Evolutionary conservation across 2,113 vertebrate genomes (phyloP), one percentile per base, ranked within the genome.

Genomic region (Leptobrachium leishanense): DNA sequence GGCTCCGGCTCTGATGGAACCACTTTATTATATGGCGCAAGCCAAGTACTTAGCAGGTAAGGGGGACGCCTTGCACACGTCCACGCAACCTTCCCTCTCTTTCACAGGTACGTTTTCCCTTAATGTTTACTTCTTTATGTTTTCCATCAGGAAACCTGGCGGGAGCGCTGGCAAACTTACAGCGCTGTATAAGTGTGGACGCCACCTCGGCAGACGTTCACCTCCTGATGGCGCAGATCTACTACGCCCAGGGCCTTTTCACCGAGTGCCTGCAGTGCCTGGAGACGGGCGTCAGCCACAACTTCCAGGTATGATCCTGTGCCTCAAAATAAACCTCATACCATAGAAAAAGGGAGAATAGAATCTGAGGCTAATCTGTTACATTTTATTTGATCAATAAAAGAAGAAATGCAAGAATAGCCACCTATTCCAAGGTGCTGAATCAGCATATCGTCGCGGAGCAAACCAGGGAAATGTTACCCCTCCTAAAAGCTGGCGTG

Each of bases 31-130:
- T 80, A 89, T 88, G 86, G 89, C 92, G 39, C 87, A 89, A 66
- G 84, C 91, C 68, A 92, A 89, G 55, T 92, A 88, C 50, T 86
- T 93, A 54, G 87, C 90, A 90, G 93, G 92, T 91, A 84, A 85
- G 85, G 15, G 9, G 7, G 43, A 15, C 55, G 10, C 6, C 55
- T 15, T 7, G 20, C 20, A 31, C 20, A 31, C 20, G 20, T 31
- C 20, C 20, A 31, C 20, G 20, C 20, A 31, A 31, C 20, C 20
- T 31, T 31, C 20, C 20, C 20, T 31, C 20, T 31, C 20, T 31
- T 31, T 31, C 20, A 31, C 20, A 31, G 20, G 20, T 31, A 31
- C 20, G 20, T 50, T 50, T 50, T 50, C 4, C 8, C 46, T 50
- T 50, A 50, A 31, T 50, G 4, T 50, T 50, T 59, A 15, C 13